Base-by-base conservation (phyloP, 2,888 invertebrate species). In the Uloborus plumipes region DNA sequence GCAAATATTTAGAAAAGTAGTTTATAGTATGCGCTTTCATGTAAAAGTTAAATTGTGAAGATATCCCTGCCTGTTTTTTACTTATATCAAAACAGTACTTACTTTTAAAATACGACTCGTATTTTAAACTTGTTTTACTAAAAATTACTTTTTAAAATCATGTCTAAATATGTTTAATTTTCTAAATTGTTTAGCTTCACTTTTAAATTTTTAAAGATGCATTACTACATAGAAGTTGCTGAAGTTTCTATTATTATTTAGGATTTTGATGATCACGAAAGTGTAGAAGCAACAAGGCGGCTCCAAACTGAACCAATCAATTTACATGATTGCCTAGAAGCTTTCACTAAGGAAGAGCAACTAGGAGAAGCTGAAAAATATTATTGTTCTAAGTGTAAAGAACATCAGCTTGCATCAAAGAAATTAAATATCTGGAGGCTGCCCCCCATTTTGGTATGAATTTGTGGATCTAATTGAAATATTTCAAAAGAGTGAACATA, bases 381-480 rank as follows among this genome's bases (percentile, higher is more conserved):
- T 90, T 94, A 94, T 88, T 97, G 97, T 90, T 92, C 93, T 79
- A 92, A 92, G 87, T 97, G 97, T 90, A 93, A 94, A 88, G 91
- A 93, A 87, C 93, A 93, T 88, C 95, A 95, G 88, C 93, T 94
- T 74, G 96, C 97, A 75, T 94, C 94, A 86, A 97, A 97, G 90
- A 95, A 95, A 88, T 91, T 97, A 88, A 95, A 96, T 89, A 94
- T 97, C 72, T 97, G 97, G 96, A 92, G 94, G 86, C 90, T 96
- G 86, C 97, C 97, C 78, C 96, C 96, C 15, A 93, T 97, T 87
- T 90, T 97, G 89, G 95, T 96, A 87, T 66, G 80, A 26, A 26
- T 26, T 26, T 4, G 26, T 26, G 2, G 4, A 26, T 26, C 4
- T 26, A 26, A 26, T 4, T 26, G 4, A 26, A 4, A 26, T 26